phyloP scores from a whole-genome alignment of 1,140 invertebrate genomes.

The Micrasema longulum region DNA sequence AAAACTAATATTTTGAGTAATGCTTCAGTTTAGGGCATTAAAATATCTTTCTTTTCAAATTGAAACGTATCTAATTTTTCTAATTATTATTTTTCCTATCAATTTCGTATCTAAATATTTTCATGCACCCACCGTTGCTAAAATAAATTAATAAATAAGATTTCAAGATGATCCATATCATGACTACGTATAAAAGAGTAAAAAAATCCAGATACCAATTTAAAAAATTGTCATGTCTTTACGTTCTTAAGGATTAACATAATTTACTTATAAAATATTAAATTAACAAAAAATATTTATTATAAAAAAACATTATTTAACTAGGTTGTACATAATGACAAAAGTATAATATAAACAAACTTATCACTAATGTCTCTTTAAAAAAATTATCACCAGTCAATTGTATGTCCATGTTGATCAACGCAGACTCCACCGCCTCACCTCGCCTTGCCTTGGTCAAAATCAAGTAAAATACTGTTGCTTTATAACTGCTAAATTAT shows the following conservation, averaged over 20 bases:
- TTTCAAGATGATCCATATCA: conserved; percentile 8
- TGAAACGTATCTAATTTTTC: no score
- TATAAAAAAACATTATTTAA: conserved; percentile 19
- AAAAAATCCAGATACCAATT: conserved; percentile 38
- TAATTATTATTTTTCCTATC: no score
- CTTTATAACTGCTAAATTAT: conserved; percentile 46
- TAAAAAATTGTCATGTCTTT: conserved; percentile 40
- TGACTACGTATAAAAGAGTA: conserved; percentile 15
- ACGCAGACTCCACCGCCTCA: conserved; percentile 21
- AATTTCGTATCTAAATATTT: no score
- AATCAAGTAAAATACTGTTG: conserved; percentile 54
- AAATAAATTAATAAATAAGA: conserved; percentile 31
- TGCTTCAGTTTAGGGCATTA: no score
- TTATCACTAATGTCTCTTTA: conserved; percentile 39
- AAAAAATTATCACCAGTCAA: conserved; percentile 44
- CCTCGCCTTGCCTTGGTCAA: conserved; percentile 48
- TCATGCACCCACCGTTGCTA: not conserved
- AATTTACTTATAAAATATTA: conserved; percentile 32
- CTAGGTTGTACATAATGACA: conserved; percentile 32
- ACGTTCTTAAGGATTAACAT: conserved; percentile 32
- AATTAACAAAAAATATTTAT: conserved; percentile 44
- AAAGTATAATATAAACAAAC: conserved; percentile 23
- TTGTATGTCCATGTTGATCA: conserved; percentile 10
- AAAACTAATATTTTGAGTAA: no score
- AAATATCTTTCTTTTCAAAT: no score